Evolutionary conservation across 2,888 invertebrate species (phyloP), one percentile per base, ranked within the genome.

Genomic region (Sinopyrophorus schimmeli): DNA sequence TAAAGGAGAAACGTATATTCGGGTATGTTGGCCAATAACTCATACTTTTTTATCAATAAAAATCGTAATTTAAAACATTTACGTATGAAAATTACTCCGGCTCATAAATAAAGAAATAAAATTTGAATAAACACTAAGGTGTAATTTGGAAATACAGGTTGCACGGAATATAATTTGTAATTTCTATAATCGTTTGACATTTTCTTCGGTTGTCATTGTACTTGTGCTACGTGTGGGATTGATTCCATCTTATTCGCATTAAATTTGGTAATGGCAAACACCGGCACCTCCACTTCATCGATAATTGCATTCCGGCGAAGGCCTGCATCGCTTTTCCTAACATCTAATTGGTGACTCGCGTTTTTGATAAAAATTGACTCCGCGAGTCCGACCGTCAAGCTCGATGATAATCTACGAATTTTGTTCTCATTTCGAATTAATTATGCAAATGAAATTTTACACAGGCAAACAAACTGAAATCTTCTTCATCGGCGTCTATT

Each of bases 1-100:
- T 21, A 38, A 40, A 30, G 14, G 39, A 40, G 30, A 28, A 40
- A 30, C 39, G 11, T 43, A 35, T 38, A 15, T 10, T 37, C 21
- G 12, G 37, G 31, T 14, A 20, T 15, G 46, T 38, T 46, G 23
- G 38, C 38, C 31, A 38, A 46, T 46, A 46, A 46, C 20, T 46
- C 46, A 46, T 46, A 31, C 21, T 43, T 46, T 46, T 43, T 38
- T 46, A 7, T 12, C 37, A 38, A 46, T 46, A 46, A 46, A 46
- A 46, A 37, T 24, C 16, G 35, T 16, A 28, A 43, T 43, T 43
- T 46, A 46, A 37, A 46, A 37, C 38, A 38, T 46, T 46, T 46
- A 46, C 46, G 37, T 46, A 38, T 30, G 38, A 30, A 38, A 46
- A 37, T 46, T 46, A 38, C 46, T 38, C 37, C 30, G 37, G 37